Base-by-base conservation (phyloP, 1,140 invertebrate genomes). In the Microplitis mediator region DNA sequence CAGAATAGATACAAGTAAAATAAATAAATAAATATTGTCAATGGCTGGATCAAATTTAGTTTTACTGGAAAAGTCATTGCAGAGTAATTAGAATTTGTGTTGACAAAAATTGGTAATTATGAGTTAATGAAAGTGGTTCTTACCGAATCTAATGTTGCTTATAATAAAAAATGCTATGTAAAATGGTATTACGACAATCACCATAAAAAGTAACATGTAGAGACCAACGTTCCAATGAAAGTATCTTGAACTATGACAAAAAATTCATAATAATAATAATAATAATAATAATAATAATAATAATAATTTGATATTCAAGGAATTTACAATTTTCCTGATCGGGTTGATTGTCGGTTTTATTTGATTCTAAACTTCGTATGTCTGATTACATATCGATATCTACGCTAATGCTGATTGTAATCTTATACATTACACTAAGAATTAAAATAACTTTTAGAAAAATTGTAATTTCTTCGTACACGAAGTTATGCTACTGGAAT, bases 101-200 rank as follows among this genome's bases (percentile, higher is more conserved):
- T 64, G 8, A 63, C 9, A 31, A 58, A 35, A 50, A 34, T 66
- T 54, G 60, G 45, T 14, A 76, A 67, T 32, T 60, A 65, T 16
- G 52, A 58, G 64, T 67, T n/a, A 6, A 69, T 65, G 14, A 61
- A 67, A n/a, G 71, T 36, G 39, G 50, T 63, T 77, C 91, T 92
- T 90, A 97, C 96, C 93, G 88, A 97, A 93, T 84, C 92, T 89
- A 73, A 98, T 90, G 88, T 97, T 98, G 80, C 94, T 95, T 74
- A 98, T 92, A 68, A 97, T 93, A 83, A 95, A 98, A 85, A 98
- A 98, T 35, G 94, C 95, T 79, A 99, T 97, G 82, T 99, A 99
- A 88, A 98, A 96, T 78, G 98, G 98, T 86, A 99, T 94, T 51
- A 99, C 89, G 35, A 97, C 94, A 75, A 99, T 98, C 2, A 99